A percentile compares a stretch with the other conserved stretches of the same genome.
Evolutionary conservation across 1,140 invertebrate genomes (phyloP).

Genomic region (Drosophila equinoxialis): DNA sequence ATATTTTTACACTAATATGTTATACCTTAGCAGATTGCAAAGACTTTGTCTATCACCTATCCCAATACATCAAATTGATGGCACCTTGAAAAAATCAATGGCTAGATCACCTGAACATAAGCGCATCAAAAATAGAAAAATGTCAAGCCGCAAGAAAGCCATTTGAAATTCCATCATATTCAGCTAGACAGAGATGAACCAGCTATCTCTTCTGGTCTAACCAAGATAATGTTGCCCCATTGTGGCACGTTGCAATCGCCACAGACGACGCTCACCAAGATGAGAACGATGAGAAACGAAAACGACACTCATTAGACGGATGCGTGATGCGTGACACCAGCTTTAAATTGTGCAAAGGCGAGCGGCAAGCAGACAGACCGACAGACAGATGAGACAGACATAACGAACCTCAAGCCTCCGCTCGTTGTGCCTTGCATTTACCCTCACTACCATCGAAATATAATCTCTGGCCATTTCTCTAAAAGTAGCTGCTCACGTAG

Average conservation of each 20-base stretch:
- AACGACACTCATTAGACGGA: constrained; percentile 73
- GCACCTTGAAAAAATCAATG: too few species aligned
- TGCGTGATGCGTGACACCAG: constrained; percentile 78
- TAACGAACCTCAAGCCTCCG: neutral
- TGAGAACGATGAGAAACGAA: constrained; percentile 40
- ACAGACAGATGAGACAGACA: neutral
- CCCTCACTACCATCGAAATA: constrained; percentile 54
- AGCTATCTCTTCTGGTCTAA: constrained; percentile 9
- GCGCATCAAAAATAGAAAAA: neutral
- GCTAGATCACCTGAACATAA: neutral
- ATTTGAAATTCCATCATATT: constrained; percentile 6
- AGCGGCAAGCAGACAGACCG: constrained; percentile 20
- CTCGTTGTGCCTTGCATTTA: constrained; percentile 28
- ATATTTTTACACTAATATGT: too few species aligned
- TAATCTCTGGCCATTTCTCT: constrained; percentile 77
- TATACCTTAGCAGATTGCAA: too few species aligned
- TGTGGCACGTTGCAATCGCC: constrained; percentile 72
- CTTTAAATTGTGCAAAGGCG: constrained; percentile 71
- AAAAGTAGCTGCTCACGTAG: constrained; percentile 75
- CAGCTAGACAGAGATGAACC: neutral
- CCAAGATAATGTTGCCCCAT: constrained; percentile 56
- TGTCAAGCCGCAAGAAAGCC: neutral
- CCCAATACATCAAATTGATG: too few species aligned
- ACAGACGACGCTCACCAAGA: constrained; percentile 25
- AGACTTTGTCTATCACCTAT: too few species aligned